Evolutionary conservation across 2,888 invertebrate genomes (phyloP).

Genomic region (Allolobophora icterica): DNA sequence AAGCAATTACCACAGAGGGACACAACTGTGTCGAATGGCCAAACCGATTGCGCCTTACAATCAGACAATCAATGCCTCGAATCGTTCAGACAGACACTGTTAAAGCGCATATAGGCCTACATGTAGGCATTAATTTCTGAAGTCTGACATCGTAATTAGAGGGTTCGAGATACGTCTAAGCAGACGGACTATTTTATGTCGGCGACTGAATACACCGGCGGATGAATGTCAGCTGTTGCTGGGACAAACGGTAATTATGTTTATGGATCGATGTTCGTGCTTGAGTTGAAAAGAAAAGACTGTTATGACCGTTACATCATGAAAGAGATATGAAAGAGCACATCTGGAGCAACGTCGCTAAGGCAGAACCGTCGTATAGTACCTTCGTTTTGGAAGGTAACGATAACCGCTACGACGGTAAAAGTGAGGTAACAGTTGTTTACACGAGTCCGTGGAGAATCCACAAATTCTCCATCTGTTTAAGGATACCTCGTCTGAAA

Average conservation of each 20-base stretch:
- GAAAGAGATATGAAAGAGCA: neutral
- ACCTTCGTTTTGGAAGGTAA: no score
- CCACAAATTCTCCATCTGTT: no score
- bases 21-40: neutral
- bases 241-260: neutral
- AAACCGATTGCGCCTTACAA: neutral
- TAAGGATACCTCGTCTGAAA: no score
- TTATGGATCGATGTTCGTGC: neutral
- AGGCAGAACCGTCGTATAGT: no score
- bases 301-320: neutral
- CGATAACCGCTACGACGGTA: no score
- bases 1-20: neutral
- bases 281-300: neutral
- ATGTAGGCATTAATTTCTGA: neutral
- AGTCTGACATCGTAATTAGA: neutral
- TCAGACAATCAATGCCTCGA: neutral
- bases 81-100: neutral
- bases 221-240: slow-evolving; percentile 5
- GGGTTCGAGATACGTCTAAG: neutral
- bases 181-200: neutral
- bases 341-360: neutral
- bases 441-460: no score
- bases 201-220: no score
- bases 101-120: no score
- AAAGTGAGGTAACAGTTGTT: no score